Conservation (phyloP, 2,113 vertebrate species). For the Pteropus alecto region DNA sequence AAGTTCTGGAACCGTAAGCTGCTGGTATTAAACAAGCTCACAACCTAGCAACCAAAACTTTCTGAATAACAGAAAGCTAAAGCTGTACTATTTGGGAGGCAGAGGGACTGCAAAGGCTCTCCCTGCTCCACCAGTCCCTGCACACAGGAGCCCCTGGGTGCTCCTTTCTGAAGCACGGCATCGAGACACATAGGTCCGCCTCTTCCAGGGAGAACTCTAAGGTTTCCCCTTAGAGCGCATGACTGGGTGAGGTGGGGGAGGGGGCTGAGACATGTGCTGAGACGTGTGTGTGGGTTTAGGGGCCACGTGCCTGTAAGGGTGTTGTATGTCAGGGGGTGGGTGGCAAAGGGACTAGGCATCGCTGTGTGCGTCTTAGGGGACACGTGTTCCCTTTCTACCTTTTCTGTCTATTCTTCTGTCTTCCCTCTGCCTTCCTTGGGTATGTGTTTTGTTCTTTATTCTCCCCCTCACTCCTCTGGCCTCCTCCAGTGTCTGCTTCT, state of each 20-base stretch:
- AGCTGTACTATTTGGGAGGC: neutral
- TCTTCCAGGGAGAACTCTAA: neutral
- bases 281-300: neutral
- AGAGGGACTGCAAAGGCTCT: neutral
- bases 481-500: neutral
- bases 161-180: neutral
- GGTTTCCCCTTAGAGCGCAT: neutral
- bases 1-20: neutral
- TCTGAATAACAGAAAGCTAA: neutral
- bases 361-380: neutral
- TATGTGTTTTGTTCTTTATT: neutral
- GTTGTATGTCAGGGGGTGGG: rapidly evolving
- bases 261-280: neutral
- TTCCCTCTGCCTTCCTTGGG: neutral
- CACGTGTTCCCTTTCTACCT: neutral
- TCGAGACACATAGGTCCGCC: neutral
- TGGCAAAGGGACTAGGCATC: neutral
- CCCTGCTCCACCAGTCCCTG: neutral
- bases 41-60: conserved; percentile 15
- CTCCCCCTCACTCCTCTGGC: neutral
- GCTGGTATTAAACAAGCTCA: conserved; percentile 20
- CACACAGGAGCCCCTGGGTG: neutral
- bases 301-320: neutral
- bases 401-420: neutral
- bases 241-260: neutral